A percentile compares a stretch with the other conserved stretches of the same genome.
Conservation (phyloP, 2,797 vertebrate species). For the Pseudotriccus pelzelni region DNA sequence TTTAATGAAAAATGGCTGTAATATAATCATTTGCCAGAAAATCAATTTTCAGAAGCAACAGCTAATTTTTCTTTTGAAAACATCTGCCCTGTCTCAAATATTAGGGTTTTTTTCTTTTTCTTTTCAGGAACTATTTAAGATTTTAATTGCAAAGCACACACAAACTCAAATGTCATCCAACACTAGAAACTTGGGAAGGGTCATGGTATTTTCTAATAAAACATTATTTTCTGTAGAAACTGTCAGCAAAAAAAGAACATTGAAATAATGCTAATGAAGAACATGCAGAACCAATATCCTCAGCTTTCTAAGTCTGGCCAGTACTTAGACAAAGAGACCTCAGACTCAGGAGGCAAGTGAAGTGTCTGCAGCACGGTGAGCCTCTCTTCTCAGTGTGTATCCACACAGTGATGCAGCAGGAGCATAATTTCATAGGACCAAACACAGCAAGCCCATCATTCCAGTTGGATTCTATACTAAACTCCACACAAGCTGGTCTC, state of each 20-base stretch:
- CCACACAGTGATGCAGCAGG: not conserved
- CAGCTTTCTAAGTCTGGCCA: not conserved
- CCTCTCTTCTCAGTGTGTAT: not conserved
- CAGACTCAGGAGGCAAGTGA: not conserved
- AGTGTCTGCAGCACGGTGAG: not conserved
- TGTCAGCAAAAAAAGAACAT: not conserved
- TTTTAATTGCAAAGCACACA: not conserved
- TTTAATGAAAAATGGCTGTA: slow-evolving; percentile 43
- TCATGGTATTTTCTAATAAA: not conserved
- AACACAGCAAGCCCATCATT: not conserved
- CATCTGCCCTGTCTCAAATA: not conserved
- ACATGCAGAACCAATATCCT: not conserved
- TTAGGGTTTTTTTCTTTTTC: not conserved
- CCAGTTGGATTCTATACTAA: not conserved
- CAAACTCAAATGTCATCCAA: not conserved
- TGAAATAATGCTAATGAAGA: not conserved
- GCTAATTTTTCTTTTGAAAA: slow-evolving; percentile 47
- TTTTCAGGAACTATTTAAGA: not conserved
- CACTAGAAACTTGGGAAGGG: not conserved
- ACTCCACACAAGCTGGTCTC: not conserved
- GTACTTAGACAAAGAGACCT: not conserved
- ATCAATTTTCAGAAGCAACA: slow-evolving; percentile 51
- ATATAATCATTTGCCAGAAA: slow-evolving; percentile 36
- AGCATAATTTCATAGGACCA: not conserved
- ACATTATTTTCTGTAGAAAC: not conserved